These are phyloP conservation scores for Cichladusa arquata DNA, from an alignment of 2,113 vertebrate genomes.

Conservation along the genomic window DNA sequence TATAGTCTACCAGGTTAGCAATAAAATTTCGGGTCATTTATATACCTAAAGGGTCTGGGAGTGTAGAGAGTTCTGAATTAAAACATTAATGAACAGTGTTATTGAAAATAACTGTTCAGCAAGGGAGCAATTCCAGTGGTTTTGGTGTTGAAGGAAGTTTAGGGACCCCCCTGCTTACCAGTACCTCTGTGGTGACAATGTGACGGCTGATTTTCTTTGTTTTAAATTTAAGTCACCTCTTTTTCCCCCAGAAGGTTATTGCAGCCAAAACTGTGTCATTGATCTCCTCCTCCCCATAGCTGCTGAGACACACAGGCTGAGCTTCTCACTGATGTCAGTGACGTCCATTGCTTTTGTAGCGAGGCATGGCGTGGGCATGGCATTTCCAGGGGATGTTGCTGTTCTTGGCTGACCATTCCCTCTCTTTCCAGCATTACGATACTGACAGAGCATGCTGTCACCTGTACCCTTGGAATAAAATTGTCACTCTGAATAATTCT, in stretches of 20 bases:
- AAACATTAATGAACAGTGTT: background rate
- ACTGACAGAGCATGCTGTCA: background rate
- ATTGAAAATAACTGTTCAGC: background rate
- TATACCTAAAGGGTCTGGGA: background rate
- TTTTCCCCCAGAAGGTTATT: background rate
- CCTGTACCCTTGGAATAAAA: background rate
- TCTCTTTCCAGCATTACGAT: background rate
- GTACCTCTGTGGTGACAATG: background rate
- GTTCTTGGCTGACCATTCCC: background rate
- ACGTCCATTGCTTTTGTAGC: background rate
- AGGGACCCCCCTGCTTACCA: background rate
- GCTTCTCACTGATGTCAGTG: background rate
- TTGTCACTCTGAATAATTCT: background rate
- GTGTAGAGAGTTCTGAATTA: background rate
- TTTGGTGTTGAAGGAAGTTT: background rate
- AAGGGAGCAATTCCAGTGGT: background rate
- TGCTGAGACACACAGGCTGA: background rate
- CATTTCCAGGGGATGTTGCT: background rate
- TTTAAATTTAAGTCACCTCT: background rate
- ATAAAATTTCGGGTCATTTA: background rate
- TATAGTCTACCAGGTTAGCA: background rate
- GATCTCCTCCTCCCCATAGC: background rate
- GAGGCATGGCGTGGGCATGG: background rate
- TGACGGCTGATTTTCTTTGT: background rate
- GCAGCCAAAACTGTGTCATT: accelerated